Percentiles rank a stretch among this genome's conserved stretches.
These are phyloP conservation scores for Anguilla obscura DNA, from an alignment of 2,797 vertebrate species.

Conservation along the genomic window DNA sequence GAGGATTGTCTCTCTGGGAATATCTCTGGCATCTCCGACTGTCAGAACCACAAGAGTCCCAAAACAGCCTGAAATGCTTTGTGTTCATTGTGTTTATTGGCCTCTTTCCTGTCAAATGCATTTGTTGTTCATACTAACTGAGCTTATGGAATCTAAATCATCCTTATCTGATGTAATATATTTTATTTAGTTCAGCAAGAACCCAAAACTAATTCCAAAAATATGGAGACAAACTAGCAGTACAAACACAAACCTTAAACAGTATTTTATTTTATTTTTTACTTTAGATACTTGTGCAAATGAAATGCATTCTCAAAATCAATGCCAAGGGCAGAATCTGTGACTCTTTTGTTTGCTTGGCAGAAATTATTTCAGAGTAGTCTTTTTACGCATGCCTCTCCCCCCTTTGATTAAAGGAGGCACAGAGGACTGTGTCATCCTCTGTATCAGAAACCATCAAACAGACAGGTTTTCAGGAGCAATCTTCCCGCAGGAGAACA, in stretches of 20 bases:
- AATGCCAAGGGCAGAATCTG: background rate
- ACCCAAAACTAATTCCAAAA: background rate
- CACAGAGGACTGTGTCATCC: background rate
- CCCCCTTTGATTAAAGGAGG: conserved; percentile 2
- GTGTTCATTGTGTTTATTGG: background rate
- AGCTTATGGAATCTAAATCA: background rate
- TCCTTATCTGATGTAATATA: background rate
- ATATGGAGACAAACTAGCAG: background rate
- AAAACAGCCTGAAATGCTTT: background rate
- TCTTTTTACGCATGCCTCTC: background rate
- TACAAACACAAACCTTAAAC: background rate
- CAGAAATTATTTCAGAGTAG: conserved; percentile 7
- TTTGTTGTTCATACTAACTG: background rate
- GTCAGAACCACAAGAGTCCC: background rate
- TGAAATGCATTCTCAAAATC: background rate
- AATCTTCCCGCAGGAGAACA: conserved; percentile 22
- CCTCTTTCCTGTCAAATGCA: background rate
- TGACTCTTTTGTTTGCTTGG: background rate
- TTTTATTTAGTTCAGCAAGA: background rate
- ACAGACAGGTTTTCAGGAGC: conserved; percentile 21
- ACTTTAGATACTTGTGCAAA: background rate
- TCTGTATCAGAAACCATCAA: conserved; percentile 21
- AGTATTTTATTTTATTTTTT: conserved; percentile 1
- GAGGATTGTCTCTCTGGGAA: background rate
- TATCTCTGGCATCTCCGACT: background rate